Percentiles rank a stretch among this genome's conserved stretches.
These are phyloP conservation scores for Trachelus iudaicus DNA, from an alignment of 2,888 invertebrate genomes.

Conservation along the genomic window DNA sequence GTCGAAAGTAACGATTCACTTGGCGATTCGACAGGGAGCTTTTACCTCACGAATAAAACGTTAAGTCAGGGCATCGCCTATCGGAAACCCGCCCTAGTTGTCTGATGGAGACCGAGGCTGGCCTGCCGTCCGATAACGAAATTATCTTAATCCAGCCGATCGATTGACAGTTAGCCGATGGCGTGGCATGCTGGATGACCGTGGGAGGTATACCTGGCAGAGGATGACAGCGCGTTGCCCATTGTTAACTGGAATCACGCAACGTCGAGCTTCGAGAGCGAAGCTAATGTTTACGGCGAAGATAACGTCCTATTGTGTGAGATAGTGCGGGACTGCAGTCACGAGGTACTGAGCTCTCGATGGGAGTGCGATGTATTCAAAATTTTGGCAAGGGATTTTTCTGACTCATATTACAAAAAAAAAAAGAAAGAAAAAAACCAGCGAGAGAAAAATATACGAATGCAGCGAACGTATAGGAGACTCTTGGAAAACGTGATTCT, in stretches of 20 bases:
- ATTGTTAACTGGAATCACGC: background rate
- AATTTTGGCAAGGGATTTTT: background rate
- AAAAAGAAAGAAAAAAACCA: background rate
- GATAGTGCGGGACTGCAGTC: background rate
- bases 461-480: background rate
- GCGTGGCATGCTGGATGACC: slow-evolving; percentile 35
- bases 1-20: background rate
- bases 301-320: background rate
- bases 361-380: background rate
- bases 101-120: slow-evolving; percentile 35
- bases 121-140: slow-evolving; percentile 46
- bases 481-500: background rate
- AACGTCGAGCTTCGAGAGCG: background rate
- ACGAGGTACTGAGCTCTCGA: background rate
- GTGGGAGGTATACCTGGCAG: slow-evolving; percentile 18
- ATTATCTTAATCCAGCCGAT: slow-evolving; percentile 54
- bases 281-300: background rate
- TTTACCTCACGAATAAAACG: slow-evolving; percentile 38
- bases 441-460: background rate
- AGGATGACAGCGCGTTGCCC: background rate
- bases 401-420: background rate
- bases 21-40: slow-evolving; percentile 7
- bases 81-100: slow-evolving; percentile 43
- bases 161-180: slow-evolving; percentile 56
- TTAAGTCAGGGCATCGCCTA: slow-evolving; percentile 37